A percentile compares a stretch with the other conserved stretches of the same genome.
These are phyloP conservation scores for Hypomecis punctinalis DNA, from an alignment of 2,888 invertebrate species.

Conservation along the genomic window DNA sequence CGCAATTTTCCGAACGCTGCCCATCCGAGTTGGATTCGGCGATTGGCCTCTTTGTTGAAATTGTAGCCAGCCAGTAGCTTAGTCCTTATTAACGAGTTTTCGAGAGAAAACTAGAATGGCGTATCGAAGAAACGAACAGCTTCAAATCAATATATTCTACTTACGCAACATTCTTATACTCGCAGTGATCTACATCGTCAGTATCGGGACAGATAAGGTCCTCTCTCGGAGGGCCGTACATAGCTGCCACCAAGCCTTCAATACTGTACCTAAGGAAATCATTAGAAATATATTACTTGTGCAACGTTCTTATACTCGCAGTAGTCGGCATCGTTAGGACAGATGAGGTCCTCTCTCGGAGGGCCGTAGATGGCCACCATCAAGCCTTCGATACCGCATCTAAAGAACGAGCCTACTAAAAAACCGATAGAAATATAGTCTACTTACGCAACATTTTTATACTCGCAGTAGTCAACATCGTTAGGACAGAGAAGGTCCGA, in stretches of 20 bases:
- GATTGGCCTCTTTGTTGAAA: too few relatives aligned
- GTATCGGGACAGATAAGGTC: slow-evolving; percentile 92
- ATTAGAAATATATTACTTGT: slow-evolving; percentile 62
- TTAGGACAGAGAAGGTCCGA: slow-evolving; percentile 90
- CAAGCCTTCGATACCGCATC: slow-evolving; percentile 93
- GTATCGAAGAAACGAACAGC: too few relatives aligned
- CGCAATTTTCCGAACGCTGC: too few relatives aligned
- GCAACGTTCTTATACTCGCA: slow-evolving; percentile 91
- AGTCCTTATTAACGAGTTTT: too few relatives aligned
- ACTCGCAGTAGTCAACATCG: slow-evolving; percentile 90
- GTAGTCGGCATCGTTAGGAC: slow-evolving; percentile 88
- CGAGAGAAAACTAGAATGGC: too few relatives aligned
- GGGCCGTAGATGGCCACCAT: slow-evolving; percentile 92
- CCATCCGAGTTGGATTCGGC: too few relatives aligned
- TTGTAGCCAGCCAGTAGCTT: too few relatives aligned
- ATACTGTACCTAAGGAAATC: slow-evolving; percentile 89
- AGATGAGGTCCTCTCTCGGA: slow-evolving; percentile 89
- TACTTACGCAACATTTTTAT: slow-evolving; percentile 86
- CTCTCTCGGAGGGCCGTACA: slow-evolving; percentile 91
- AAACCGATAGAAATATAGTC: slow-evolving; percentile 11
- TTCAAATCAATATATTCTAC: too few relatives aligned
- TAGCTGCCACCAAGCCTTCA: slow-evolving; percentile 91
- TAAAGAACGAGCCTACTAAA: too few relatives aligned
- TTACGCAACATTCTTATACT: too few relatives aligned
- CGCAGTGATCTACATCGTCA: slow-evolving; percentile 87